These are phyloP conservation scores for Malacoctenus gilli DNA, from an alignment of 2,797 vertebrate genomes.

Conservation along the genomic window DNA sequence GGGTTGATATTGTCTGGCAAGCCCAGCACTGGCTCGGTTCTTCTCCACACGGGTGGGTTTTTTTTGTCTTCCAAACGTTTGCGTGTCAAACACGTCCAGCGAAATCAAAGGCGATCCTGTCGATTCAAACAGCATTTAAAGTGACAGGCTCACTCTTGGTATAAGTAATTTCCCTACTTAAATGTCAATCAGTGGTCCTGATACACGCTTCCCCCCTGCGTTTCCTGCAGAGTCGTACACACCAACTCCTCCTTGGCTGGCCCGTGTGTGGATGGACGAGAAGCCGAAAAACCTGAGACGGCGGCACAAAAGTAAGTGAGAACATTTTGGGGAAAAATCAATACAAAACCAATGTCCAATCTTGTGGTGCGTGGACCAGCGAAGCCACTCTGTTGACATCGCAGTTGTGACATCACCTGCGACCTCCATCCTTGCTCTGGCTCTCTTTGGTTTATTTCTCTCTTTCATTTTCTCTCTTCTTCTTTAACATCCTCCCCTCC, in stretches of 20 bases:
- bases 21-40: too few species aligned
- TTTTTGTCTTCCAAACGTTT: too few species aligned
- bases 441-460: conserved; percentile 6
- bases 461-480: conserved; percentile 6
- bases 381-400: neutral
- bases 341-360: conserved; percentile 28
- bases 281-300: neutral
- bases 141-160: neutral
- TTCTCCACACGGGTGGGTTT: too few species aligned
- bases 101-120: too few species aligned
- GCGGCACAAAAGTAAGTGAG: conserved; percentile 25
- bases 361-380: conserved; percentile 1
- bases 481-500: conserved; percentile 32
- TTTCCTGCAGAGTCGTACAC: conserved; percentile 10
- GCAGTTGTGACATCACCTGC: conserved; percentile 18
- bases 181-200: too few species aligned
- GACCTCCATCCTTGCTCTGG: neutral
- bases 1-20: too few species aligned
- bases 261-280: neutral
- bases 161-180: too few species aligned
- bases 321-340: conserved; percentile 43
- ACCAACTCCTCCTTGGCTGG: neutral
- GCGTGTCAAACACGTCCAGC: too few species aligned
- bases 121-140: too few species aligned
- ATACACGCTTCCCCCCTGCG: too few species aligned